A percentile compares a stretch with the other conserved stretches of the same genome.
Conservation (phyloP, 1,140 invertebrate species). For the Drosophila saltans region DNA sequence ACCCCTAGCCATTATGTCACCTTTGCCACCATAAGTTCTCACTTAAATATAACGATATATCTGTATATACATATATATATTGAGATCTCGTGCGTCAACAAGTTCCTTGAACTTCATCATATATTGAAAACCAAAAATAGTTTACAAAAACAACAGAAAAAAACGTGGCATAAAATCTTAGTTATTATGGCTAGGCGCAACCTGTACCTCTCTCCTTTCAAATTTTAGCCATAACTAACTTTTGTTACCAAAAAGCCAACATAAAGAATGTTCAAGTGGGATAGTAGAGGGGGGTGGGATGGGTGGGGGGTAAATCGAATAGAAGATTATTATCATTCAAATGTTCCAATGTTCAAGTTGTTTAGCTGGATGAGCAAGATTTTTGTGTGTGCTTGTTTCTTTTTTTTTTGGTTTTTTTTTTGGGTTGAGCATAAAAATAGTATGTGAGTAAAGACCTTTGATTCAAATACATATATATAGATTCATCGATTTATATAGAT, state of each 20-base stretch:
- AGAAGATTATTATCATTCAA: slow-evolving; percentile 22
- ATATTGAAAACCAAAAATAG: slow-evolving; percentile 20
- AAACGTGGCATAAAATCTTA: slow-evolving; percentile 35
- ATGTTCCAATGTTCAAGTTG: slow-evolving; percentile 4
- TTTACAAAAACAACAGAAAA: slow-evolving; percentile 31
- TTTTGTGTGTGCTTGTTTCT: not conserved
- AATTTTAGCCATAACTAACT: slow-evolving; percentile 15
- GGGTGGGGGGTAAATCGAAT: not conserved
- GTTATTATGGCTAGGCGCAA: slow-evolving; percentile 11
- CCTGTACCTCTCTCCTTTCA: slow-evolving; percentile 21
- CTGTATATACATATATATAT: not conserved
- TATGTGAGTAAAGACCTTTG: slow-evolving; percentile 6
- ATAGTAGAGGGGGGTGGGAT: not conserved
- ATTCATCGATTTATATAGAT: slow-evolving; percentile 12
- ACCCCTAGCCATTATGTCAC: not conserved
- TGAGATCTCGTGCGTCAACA: slow-evolving; percentile 35
- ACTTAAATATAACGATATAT: slow-evolving; percentile 21
- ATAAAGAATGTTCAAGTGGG: not conserved
- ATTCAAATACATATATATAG: not conserved
- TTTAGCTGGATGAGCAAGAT: slow-evolving; percentile 16
- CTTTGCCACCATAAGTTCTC: not conserved
- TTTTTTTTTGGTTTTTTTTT: not conserved
- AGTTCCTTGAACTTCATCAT: slow-evolving; percentile 74
- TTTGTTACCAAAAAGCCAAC: not conserved
- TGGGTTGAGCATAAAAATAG: slow-evolving; percentile 16